Base-by-base conservation (phyloP, 2,888 invertebrate species). In the Tetheella fluctuosa region DNA sequence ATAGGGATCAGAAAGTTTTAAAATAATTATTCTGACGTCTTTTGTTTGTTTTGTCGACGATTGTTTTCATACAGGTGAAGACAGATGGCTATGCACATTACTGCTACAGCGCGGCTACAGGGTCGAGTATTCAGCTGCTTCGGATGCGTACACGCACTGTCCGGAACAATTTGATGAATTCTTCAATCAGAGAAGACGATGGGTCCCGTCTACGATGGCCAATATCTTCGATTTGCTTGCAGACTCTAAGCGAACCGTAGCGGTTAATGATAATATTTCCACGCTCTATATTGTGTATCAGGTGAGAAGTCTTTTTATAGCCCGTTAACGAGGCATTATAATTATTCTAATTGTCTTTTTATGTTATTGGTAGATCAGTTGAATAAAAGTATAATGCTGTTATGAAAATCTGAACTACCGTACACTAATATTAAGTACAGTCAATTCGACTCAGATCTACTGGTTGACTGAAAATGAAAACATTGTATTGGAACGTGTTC, bases 191-290 rank as follows among this genome's bases (percentile, higher is more conserved):
- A 95, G 99, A 15, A 95, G 99, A 15, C 95, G 99, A 48, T 99
- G 99, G 99, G 97, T 98, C 64, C 98, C 99, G 0, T 99, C 99
- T 1, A 99, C 99, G 0, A 97, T 98, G 85, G 98, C 98, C 37
- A 99, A 99, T 84, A 98, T 99, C 73, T 93, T 98, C 70, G 99
- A 99, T 87, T 93, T 99, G 62, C 91, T 98, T 0, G 93, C 94
- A 12, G 96, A 97, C 81, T 96, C 96, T 67, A 95, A 96, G 71
- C 94, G 95, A 64, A 97, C 98, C 1, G 95, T 98, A 23, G 93
- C 94, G 79, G 94, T 96, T 58, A 99, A 99, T 80, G 97, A 98
- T 75, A 97, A 97, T 77, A 98, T 99, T 76, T 98, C 98, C 0
- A 94, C 94, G 75, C 89, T 95, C 0, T 98, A 97, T 76, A 96